phyloP scores from a whole-genome alignment of 2,888 invertebrate genomes.

The Lamellibrachia columna region DNA sequence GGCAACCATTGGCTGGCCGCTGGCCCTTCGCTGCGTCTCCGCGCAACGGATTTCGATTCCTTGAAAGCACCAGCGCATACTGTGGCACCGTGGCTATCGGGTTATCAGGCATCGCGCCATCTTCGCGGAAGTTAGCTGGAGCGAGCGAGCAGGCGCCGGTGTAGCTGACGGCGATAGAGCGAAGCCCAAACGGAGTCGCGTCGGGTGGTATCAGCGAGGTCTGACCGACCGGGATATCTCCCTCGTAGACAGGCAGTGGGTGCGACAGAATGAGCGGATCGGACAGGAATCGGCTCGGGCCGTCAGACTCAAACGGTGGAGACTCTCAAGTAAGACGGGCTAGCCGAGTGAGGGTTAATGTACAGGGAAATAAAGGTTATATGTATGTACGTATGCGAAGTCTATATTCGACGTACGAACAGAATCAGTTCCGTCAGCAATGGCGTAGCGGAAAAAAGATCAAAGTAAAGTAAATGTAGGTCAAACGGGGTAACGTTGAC shows the following conservation, averaged over 20 bases:
- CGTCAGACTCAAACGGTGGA: neutral
- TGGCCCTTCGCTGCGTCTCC: neutral
- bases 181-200: neutral
- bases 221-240: neutral
- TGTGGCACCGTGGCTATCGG: neutral
- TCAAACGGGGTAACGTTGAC: neutral
- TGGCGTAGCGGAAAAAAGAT: neutral
- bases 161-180: neutral
- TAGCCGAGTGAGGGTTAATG: neutral
- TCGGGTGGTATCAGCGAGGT: neutral
- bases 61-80: neutral
- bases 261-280: neutral
- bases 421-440: neutral
- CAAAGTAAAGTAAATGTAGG: neutral
- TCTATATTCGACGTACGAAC: neutral
- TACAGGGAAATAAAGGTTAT: neutral
- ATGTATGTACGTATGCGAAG: neutral
- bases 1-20: neutral
- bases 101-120: conserved; percentile 5
- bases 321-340: neutral
- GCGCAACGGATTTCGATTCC: neutral
- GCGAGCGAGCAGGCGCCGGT: neutral
- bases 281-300: neutral
- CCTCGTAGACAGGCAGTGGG: neutral
- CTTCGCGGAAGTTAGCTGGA: neutral